A percentile compares a stretch with the other conserved stretches of the same genome.
Evolutionary conservation across 1,140 invertebrate genomes (phyloP).

Genomic region (Heliconius himera): DNA sequence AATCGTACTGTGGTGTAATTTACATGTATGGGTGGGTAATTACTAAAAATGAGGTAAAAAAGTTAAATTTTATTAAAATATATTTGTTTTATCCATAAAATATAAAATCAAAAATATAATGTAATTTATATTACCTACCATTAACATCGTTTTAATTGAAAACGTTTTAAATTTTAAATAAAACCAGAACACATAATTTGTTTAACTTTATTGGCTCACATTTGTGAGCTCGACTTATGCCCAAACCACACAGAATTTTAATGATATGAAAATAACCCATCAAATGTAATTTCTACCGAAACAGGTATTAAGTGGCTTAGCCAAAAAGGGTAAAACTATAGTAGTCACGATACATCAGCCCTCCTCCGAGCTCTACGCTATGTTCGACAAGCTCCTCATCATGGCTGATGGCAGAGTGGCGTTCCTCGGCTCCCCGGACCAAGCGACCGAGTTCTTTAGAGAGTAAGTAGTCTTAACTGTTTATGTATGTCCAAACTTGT

Average conservation of each 20-base stretch:
- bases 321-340: conserved; percentile 94
- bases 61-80: too few species aligned
- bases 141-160: too few species aligned
- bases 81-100: too few species aligned
- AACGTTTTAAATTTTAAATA: too few species aligned
- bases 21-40: not conserved
- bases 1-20: not conserved
- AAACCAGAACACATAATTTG: too few species aligned
- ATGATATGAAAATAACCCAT: too few species aligned
- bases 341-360: conserved; percentile 98
- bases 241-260: too few species aligned
- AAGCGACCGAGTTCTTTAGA: conserved; percentile 92
- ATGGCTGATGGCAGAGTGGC: conserved; percentile 96
- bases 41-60: too few species aligned
- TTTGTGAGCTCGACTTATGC: too few species aligned
- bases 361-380: conserved; percentile 94
- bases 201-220: too few species aligned
- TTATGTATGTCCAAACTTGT: not conserved
- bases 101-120: too few species aligned
- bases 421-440: conserved; percentile 91
- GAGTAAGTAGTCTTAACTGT: conserved; percentile 82
- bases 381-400: conserved; percentile 95
- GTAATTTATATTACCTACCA: too few species aligned
- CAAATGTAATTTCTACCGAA: not conserved
- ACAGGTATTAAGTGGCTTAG: conserved; percentile 88